Evolutionary conservation across 2,113 vertebrate genomes (phyloP), one percentile per base, ranked within the genome.

Genomic region (Clarias batrachus): DNA sequence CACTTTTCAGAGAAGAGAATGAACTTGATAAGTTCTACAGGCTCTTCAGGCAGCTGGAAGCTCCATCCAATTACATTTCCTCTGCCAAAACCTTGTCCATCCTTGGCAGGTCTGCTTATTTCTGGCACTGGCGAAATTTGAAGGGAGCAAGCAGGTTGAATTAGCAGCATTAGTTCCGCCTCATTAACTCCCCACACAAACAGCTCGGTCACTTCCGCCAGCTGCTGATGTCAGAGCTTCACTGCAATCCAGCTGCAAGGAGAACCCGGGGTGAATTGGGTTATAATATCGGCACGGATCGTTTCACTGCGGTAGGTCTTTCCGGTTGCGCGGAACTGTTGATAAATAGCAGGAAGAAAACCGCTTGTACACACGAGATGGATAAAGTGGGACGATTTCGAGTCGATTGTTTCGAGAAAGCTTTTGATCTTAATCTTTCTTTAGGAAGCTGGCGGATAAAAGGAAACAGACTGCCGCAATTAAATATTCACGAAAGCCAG

Each of bases 401-500:
- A 93, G 91, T 89, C 91, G 91, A 82, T 63, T 87, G 91, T 52
- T 48, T 48, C 70, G 82, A 60, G 87, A 91, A 89, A 70, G 79
- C 89, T 90, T 88, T 82, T 83, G 87, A 93, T 93, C 89, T 90
- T 90, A 62, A 81, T 62, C 30, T 33, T 62, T 91, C 85, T 93
- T 90, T 56, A 83, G 88, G 86, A 89, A 92, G 88, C 85, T 82
- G 83, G 83, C 62, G 90, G 93, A 94, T 92, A 91, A 93, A 95
- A 93, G 90, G 85, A 93, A 93, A 94, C 89, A 92, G 93, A 91
- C 33, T 73, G 90, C 82, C 56, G 66, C 52, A 86, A 94, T 96
- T 90, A 94, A 95, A 94, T 93, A 96, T 95, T 95, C 91, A 95
- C 54, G 73, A 92, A 62, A 89, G 70, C 70, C 76, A 88, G 91